Percentiles rank a stretch among this genome's conserved stretches.
phyloP scores from a whole-genome alignment of 1,140 invertebrate species.

The Halictus rubicundus region DNA sequence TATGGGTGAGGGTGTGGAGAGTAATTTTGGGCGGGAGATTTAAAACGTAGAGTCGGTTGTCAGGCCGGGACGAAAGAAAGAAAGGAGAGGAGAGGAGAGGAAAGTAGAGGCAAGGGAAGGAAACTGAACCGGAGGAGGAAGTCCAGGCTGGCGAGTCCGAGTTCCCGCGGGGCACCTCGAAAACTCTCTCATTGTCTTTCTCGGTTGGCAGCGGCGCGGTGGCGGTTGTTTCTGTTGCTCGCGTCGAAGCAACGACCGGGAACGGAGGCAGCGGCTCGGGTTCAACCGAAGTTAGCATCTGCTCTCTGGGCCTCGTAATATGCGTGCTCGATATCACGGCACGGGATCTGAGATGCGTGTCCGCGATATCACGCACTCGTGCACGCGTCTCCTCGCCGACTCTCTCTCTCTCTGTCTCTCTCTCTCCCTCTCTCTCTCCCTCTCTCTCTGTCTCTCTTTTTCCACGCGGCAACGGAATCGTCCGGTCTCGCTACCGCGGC shows the following conservation, averaged over 20 bases:
- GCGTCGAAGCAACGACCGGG: conserved; percentile 62
- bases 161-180: conserved; percentile 56
- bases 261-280: conserved; percentile 59
- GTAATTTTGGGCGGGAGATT: too few relatives aligned
- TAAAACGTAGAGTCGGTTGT: too few relatives aligned
- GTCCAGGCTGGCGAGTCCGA: conserved; percentile 38
- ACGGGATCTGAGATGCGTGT: conserved; percentile 76
- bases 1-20: too few relatives aligned
- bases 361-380: conserved; percentile 78
- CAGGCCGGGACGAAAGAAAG: too few relatives aligned
- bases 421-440: neutral
- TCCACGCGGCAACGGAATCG: conserved; percentile 50
- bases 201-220: conserved; percentile 8
- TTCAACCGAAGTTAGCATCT: conserved; percentile 78
- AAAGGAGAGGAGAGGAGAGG: too few relatives aligned
- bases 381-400: conserved; percentile 57
- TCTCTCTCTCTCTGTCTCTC: neutral
- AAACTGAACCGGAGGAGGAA: conserved; percentile 49
- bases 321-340: conserved; percentile 76
- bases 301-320: conserved; percentile 75
- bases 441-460: neutral
- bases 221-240: conserved; percentile 15
- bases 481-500: conserved; percentile 53
- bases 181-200: conserved; percentile 47
- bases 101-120: neutral